These are phyloP conservation scores for Diadophis punctatus DNA, from an alignment of 2,113 vertebrate species.

Conservation along the genomic window DNA sequence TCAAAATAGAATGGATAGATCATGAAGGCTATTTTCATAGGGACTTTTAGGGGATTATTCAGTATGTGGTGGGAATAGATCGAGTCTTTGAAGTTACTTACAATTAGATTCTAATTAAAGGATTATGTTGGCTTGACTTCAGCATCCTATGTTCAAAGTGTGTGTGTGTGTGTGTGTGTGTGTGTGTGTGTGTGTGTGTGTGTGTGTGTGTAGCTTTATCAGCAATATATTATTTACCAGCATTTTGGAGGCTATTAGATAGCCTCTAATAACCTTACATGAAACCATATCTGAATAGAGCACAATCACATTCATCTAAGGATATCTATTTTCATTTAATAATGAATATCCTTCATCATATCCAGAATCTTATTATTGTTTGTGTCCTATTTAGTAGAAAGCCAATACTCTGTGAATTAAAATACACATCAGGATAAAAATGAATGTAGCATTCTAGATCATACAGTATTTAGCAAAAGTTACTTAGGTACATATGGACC, in stretches of 20 bases:
- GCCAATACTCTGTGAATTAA: not conserved
- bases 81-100: slow-evolving; percentile 34
- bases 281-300: not conserved
- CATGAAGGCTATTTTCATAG: slow-evolving; percentile 32
- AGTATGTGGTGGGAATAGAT: slow-evolving; percentile 26
- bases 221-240: slow-evolving; percentile 19
- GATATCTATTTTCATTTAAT: not conserved
- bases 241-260: slow-evolving; percentile 6
- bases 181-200: not conserved
- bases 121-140: slow-evolving; percentile 9
- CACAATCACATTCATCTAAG: not conserved
- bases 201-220: not conserved
- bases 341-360: slow-evolving; percentile 1
- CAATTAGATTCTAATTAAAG: slow-evolving; percentile 27
- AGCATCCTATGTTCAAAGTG: slow-evolving; percentile 10
- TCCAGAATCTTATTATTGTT: not conserved
- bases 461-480: not conserved
- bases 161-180: not conserved
- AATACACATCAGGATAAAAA: not conserved
- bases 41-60: slow-evolving; percentile 47
- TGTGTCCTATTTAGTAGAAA: not conserved
- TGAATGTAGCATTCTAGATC: not conserved
- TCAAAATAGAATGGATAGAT: slow-evolving; percentile 19
- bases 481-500: not conserved
- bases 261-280: not conserved